Evolutionary conservation across 2,888 invertebrate genomes (phyloP).

Genomic region (Muscina levida): DNA sequence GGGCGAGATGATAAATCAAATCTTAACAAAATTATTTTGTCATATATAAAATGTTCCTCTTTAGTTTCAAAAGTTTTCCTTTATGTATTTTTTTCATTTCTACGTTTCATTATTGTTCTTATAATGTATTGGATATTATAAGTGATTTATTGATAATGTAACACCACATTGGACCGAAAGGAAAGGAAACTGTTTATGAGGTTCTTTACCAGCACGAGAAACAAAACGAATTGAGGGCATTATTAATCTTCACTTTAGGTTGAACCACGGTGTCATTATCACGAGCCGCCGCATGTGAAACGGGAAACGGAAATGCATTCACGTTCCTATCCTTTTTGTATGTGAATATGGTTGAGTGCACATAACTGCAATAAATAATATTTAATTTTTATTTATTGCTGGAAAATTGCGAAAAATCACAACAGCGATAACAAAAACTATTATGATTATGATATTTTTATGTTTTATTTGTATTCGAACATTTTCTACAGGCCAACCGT

Average conservation of each 20-base stretch:
- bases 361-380: slow-evolving; percentile 60
- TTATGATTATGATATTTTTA: slow-evolving; percentile 51
- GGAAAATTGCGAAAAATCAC: slow-evolving; percentile 58
- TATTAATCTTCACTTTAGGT: slow-evolving; percentile 59
- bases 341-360: slow-evolving; percentile 41
- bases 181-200: neutral
- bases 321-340: slow-evolving; percentile 18
- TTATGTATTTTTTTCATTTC: no score
- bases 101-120: slow-evolving; percentile 7
- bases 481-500: slow-evolving; percentile 1
- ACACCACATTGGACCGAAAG: slow-evolving; percentile 30
- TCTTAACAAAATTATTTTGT: slow-evolving; percentile 15
- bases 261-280: slow-evolving; percentile 36
- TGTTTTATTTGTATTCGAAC: slow-evolving; percentile 23
- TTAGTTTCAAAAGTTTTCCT: neutral
- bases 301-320: slow-evolving; percentile 50
- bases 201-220: slow-evolving; percentile 8
- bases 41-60: slow-evolving; percentile 24
- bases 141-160: slow-evolving; percentile 55
- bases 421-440: slow-evolving; percentile 42
- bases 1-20: slow-evolving; percentile 24
- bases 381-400: slow-evolving; percentile 63
- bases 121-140: slow-evolving; percentile 42
- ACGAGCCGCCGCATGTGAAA: neutral
- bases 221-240: slow-evolving; percentile 3